Evolutionary conservation across 1,140 invertebrate species (phyloP).

Genomic region (Trachymyrmex septentrionalis): DNA sequence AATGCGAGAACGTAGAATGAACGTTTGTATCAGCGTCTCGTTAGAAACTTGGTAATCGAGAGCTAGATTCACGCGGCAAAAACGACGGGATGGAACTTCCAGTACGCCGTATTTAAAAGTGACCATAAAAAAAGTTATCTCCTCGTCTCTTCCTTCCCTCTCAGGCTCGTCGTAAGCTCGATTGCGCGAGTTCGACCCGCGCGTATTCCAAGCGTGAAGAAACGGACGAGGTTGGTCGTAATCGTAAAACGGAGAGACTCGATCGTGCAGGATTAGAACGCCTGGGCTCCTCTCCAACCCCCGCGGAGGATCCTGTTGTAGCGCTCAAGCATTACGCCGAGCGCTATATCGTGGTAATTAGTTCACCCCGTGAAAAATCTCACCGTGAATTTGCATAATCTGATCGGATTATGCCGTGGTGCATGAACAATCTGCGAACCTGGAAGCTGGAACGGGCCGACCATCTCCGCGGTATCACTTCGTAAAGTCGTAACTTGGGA

Average conservation of each 20-base stretch:
- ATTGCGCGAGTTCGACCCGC: conserved; percentile 8
- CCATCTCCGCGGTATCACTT: conserved; percentile 33
- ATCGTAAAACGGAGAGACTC: conserved; percentile 53
- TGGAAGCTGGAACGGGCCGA: conserved; percentile 31
- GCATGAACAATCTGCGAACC: conserved; percentile 48
- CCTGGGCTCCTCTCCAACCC: conserved; percentile 9
- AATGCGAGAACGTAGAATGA: conserved; percentile 3
- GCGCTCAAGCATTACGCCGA: conserved; percentile 10
- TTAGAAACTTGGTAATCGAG: conserved; percentile 46
- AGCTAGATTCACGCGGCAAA: neutral
- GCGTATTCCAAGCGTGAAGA: conserved; percentile 31
- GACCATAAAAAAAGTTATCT: conserved; percentile 3
- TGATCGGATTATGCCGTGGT: conserved; percentile 55
- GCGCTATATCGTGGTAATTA: conserved; percentile 64
- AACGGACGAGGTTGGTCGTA: conserved; percentile 11
- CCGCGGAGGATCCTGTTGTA: conserved; percentile 45
- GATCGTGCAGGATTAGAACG: conserved; percentile 51
- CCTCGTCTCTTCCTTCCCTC: neutral
- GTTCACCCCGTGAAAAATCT: conserved; percentile 49
- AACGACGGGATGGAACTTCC: neutral
- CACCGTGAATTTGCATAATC: conserved; percentile 66
- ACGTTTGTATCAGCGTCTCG: conserved; percentile 23
- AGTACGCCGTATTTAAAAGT: neutral
- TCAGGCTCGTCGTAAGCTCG: neutral
- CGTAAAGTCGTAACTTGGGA: conserved; percentile 30